Conservation (phyloP, 2,797 vertebrate genomes). For the Phalanger gymnotis region DNA sequence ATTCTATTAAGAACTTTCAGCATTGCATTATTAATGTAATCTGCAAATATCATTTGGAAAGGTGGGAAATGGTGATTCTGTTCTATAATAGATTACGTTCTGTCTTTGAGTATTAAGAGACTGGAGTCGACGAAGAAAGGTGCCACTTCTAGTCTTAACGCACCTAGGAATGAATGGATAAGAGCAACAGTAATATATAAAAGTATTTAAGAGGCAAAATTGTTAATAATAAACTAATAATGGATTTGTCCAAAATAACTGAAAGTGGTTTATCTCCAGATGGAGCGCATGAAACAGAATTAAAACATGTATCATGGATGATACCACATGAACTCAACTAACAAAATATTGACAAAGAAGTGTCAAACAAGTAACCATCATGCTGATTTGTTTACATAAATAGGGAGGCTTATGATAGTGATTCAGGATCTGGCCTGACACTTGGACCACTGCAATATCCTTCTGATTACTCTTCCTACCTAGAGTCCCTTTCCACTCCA, state of each 20-base stretch:
- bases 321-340: not conserved
- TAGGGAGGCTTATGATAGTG: not conserved
- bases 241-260: not conserved
- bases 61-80: not conserved
- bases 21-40: slow-evolving; percentile 49
- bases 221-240: not conserved
- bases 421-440: not conserved
- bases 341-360: not conserved
- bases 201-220: not conserved
- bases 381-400: not conserved
- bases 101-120: slow-evolving; percentile 23
- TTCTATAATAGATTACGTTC: slow-evolving; percentile 1
- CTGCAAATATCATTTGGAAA: slow-evolving; percentile 36
- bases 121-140: not conserved
- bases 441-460: not conserved
- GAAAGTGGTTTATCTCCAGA: not conserved
- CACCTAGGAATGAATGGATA: slow-evolving; percentile 9
- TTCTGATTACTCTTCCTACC: not conserved
- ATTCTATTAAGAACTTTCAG: slow-evolving; percentile 61
- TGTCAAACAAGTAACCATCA: not conserved
- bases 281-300: not conserved
- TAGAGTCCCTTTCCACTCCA: not conserved
- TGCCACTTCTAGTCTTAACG: not conserved
- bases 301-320: not conserved
- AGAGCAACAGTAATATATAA: slow-evolving; percentile 10